These are phyloP conservation scores for Dryobotodes eremita DNA, from an alignment of 2,888 invertebrate genomes.

Conservation along the genomic window DNA sequence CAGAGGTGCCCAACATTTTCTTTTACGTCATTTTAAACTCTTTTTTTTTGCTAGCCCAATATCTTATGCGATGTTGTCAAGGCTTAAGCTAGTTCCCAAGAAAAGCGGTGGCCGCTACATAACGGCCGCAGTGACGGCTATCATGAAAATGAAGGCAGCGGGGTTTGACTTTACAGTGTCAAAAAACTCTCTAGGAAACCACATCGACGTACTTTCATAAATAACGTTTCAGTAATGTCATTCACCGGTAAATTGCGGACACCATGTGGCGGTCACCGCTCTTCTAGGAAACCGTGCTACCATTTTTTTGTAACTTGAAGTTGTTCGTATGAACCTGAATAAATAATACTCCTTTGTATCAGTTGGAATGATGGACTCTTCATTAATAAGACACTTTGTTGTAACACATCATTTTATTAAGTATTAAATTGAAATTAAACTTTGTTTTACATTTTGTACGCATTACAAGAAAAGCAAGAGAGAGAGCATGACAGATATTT, in stretches of 20 bases:
- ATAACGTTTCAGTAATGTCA: background rate
- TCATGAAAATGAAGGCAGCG: background rate
- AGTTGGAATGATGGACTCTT: too few relatives aligned
- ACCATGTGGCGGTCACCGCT: background rate
- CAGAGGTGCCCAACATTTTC: conserved; percentile 36
- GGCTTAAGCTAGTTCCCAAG: background rate
- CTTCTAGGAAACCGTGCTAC: background rate
- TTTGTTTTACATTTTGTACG: too few relatives aligned
- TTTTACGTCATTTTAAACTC: background rate
- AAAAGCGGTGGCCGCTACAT: background rate
- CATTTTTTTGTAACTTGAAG: background rate
- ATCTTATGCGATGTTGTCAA: background rate
- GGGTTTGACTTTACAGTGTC: background rate
- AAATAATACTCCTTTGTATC: background rate
- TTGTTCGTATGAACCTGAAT: background rate
- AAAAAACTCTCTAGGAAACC: background rate
- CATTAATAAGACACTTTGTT: too few relatives aligned
- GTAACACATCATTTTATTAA: too few relatives aligned
- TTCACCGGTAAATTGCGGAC: background rate
- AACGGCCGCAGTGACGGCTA: background rate
- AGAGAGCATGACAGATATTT: too few relatives aligned
- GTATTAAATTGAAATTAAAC: too few relatives aligned
- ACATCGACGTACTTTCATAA: background rate
- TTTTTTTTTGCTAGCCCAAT: background rate
- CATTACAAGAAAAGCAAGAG: too few relatives aligned